Evolutionary conservation across 2,113 vertebrate genomes (phyloP).

Genomic region (Hydropotes inermis): DNA sequence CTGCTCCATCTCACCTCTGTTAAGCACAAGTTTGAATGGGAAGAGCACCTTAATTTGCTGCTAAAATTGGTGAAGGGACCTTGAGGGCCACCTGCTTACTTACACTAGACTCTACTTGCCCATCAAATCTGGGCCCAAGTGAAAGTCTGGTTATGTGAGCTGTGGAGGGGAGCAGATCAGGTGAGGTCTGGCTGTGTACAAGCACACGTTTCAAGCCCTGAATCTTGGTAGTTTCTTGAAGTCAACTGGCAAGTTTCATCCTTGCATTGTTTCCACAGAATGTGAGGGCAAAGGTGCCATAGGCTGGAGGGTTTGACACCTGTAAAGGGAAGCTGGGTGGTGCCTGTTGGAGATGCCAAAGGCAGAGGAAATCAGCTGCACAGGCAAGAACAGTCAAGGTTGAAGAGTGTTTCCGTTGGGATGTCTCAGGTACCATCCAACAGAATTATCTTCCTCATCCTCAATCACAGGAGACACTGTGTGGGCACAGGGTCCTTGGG

Average conservation of each 20-base stretch:
- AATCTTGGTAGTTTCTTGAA: not conserved
- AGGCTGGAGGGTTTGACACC: not conserved
- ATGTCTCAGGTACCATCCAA: not conserved
- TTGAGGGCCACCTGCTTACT: no score
- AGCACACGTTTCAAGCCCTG: not conserved
- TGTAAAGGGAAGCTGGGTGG: not conserved
- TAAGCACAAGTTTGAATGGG: not conserved
- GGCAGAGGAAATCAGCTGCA: not conserved
- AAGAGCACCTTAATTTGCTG: not conserved
- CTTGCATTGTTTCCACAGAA: not conserved
- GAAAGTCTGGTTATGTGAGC: not conserved
- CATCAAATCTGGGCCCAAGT: not conserved
- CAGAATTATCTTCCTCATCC: not conserved
- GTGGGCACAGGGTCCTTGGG: no score
- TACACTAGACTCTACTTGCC: not conserved
- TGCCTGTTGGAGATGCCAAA: not conserved
- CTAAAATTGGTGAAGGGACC: not conserved
- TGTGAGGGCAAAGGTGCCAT: not conserved
- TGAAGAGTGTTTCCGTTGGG: not conserved
- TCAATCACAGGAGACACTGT: not conserved
- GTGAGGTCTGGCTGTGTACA: not conserved
- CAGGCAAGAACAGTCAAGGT: not conserved
- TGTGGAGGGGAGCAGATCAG: not conserved
- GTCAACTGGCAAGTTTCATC: not conserved
- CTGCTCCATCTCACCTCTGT: not conserved